These are phyloP conservation scores for Pungitius pungitius DNA, from an alignment of 2,113 vertebrate species.

Conservation along the genomic window DNA sequence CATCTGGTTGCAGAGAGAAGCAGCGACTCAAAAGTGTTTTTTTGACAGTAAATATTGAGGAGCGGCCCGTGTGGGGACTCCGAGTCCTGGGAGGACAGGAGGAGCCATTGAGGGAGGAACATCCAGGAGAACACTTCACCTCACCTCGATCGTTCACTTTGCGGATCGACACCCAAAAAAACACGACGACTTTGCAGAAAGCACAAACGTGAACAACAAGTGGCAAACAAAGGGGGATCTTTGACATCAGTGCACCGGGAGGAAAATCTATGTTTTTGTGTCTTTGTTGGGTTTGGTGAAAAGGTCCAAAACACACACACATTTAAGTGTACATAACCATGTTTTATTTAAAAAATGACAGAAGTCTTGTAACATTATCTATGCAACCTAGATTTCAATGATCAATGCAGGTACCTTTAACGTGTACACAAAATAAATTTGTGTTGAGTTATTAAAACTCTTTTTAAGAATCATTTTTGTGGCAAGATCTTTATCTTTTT, in stretches of 20 bases:
- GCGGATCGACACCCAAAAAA: too few relatives aligned
- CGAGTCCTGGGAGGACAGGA: too few relatives aligned
- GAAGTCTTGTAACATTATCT: background rate
- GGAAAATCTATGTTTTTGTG: background rate
- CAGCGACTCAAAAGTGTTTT: too few relatives aligned
- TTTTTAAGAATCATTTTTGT: background rate
- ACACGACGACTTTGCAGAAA: too few relatives aligned
- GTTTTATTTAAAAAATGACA: background rate
- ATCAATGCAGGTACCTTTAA: background rate
- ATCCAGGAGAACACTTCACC: too few relatives aligned
- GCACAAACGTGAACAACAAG: background rate
- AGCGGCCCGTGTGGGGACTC: too few relatives aligned
- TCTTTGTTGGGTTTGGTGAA: background rate
- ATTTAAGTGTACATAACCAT: background rate
- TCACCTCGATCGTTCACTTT: too few relatives aligned
- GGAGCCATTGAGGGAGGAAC: too few relatives aligned
- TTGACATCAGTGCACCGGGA: background rate
- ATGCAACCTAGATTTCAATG: background rate
- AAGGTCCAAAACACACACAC: background rate
- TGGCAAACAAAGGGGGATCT: constrained; percentile 10
- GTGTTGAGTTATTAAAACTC: background rate
- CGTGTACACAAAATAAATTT: background rate
- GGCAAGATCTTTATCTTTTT: background rate
- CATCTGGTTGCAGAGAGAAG: constrained; percentile 73
- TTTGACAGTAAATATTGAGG: too few relatives aligned